Evolutionary conservation across 23 tunicate species (phyloP).

Genomic region (Trididemnum nubilum): DNA sequence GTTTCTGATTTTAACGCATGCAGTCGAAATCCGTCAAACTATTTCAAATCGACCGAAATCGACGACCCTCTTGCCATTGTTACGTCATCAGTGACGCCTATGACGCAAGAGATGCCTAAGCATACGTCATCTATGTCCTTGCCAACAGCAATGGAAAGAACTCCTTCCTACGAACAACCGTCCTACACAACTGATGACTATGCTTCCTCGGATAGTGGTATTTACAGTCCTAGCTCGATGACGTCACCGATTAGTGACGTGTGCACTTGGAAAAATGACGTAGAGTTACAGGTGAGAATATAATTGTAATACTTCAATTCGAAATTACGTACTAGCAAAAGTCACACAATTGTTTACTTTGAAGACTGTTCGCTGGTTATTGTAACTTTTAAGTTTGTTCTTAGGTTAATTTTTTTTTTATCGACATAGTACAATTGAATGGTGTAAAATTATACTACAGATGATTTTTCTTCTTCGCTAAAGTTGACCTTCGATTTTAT

Average conservation of each 20-base stretch:
- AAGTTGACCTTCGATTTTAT: too few species aligned
- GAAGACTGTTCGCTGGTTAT: too few species aligned
- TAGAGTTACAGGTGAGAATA: slow-evolving; percentile 10
- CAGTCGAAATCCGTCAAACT: not conserved
- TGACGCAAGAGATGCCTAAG: not conserved
- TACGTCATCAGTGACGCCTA: not conserved
- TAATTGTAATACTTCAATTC: too few species aligned
- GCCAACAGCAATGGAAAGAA: not conserved
- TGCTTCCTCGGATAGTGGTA: slow-evolving; percentile 22
- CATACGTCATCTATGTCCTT: not conserved
- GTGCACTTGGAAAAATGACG: not conserved
- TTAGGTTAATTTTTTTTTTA: too few species aligned
- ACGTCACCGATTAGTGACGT: slow-evolving; percentile 24
- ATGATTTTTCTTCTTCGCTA: too few species aligned
- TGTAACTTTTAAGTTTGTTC: too few species aligned
- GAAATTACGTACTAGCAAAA: too few species aligned
- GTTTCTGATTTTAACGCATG: not conserved
- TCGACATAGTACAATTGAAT: too few species aligned
- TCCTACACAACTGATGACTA: not conserved
- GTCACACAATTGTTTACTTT: too few species aligned
- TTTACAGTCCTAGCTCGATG: slow-evolving; percentile 20
- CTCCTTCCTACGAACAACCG: not conserved
- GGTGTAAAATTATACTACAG: too few species aligned
- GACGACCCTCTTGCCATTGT: not conserved
- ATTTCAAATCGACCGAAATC: not conserved